These are phyloP conservation scores for Branchellion lobata DNA, from an alignment of 2,888 invertebrate species.

Conservation along the genomic window DNA sequence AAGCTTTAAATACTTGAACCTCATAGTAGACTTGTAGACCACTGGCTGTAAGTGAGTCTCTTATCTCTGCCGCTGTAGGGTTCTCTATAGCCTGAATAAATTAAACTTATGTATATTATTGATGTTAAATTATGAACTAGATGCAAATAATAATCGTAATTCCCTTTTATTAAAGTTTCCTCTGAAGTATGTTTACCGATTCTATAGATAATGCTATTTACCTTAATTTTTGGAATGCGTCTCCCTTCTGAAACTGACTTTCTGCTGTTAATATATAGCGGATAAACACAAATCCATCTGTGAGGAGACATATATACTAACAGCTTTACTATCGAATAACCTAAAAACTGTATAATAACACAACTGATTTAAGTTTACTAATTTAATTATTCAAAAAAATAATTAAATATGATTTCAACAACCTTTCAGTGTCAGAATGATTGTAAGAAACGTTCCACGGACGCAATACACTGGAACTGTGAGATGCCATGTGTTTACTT, in stretches of 20 bases:
- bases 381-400: too few species aligned
- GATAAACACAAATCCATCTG: constrained; percentile 91
- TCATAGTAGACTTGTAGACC: constrained; percentile 85
- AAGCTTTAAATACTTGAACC: constrained; percentile 55
- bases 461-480: constrained; percentile 51
- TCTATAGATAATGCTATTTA: constrained; percentile 29
- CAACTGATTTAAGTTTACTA: too few species aligned
- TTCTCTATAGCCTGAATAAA: constrained; percentile 72
- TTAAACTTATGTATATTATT: background rate
- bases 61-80: constrained; percentile 90
- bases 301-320: background rate
- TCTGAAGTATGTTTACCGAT: constrained; percentile 3
- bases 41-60: constrained; percentile 82
- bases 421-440: constrained; percentile 78
- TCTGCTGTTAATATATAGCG: constrained; percentile 90
- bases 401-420: too few species aligned
- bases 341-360: too few species aligned
- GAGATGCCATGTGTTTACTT: too few species aligned
- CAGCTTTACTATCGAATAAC: too few species aligned
- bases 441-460: constrained; percentile 71
- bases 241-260: constrained; percentile 87
- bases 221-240: constrained; percentile 74
- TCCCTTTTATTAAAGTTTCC: background rate
- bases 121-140: background rate
- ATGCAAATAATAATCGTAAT: background rate